phyloP scores from a whole-genome alignment of 2,113 vertebrate genomes.

The Pimephales promelas region DNA sequence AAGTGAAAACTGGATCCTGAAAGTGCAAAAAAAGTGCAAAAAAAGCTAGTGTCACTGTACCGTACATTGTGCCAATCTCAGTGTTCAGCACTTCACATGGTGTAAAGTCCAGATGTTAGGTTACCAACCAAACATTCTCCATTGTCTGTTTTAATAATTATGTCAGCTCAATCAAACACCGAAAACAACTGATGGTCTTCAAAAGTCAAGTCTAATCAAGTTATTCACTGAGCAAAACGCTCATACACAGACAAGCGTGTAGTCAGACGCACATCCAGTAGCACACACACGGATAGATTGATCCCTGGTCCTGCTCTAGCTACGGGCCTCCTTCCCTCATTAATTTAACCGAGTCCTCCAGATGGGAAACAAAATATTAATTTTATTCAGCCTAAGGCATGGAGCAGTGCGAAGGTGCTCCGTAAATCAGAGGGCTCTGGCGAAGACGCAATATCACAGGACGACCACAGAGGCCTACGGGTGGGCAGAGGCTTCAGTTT shows the following conservation, averaged over 20 bases:
- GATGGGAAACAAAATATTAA: slow-evolving; percentile 99
- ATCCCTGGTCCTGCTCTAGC: slow-evolving; percentile 85
- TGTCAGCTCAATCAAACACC: background rate
- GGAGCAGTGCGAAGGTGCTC: slow-evolving; percentile 89
- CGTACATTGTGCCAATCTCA: slow-evolving; percentile 17
- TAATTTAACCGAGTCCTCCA: slow-evolving; percentile 99
- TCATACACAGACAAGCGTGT: background rate
- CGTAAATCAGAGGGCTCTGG: slow-evolving; percentile 90
- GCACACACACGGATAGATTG: slow-evolving; percentile 80
- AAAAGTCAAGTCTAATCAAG: background rate
- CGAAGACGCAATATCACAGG: slow-evolving; percentile 88
- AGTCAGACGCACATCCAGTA: slow-evolving; percentile 10
- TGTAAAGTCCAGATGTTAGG: slow-evolving; percentile 42
- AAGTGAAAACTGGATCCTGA: background rate
- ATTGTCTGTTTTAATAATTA: background rate
- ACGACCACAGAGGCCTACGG: slow-evolving; percentile 85
- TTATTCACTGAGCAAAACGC: background rate
- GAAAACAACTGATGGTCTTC: background rate
- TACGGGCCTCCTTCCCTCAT: slow-evolving; percentile 92
- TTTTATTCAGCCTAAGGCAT: slow-evolving; percentile 97
- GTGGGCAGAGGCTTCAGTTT: slow-evolving; percentile 92
- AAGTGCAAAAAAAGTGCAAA: background rate
- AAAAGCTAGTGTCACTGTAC: slow-evolving; percentile 12
- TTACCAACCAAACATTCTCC: background rate
- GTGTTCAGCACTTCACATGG: slow-evolving; percentile 36